Evolutionary conservation across 2,113 vertebrate species (phyloP).

Genomic region (Chionis minor): DNA sequence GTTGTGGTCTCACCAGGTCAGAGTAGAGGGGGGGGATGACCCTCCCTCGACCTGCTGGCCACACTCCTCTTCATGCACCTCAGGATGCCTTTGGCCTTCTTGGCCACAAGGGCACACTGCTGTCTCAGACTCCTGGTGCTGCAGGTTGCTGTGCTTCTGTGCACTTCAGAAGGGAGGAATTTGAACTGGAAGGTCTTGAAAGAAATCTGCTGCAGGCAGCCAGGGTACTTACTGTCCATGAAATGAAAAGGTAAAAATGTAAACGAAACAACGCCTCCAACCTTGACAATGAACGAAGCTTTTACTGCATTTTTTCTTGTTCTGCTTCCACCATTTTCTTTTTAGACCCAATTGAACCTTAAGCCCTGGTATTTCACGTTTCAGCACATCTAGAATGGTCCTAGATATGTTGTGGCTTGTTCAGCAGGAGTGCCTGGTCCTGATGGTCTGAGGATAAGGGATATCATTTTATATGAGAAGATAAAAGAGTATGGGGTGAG

Average conservation of each 20-base stretch:
- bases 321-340: not conserved
- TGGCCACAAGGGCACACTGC: too few species aligned
- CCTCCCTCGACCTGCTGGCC: too few species aligned
- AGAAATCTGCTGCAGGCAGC: not conserved
- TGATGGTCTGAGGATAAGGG: not conserved
- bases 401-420: not conserved
- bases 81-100: too few species aligned
- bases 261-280: not conserved
- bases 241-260: not conserved
- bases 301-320: not conserved
- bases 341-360: not conserved
- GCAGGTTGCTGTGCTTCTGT: not conserved
- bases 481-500: not conserved
- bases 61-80: too few species aligned
- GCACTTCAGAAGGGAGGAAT: not conserved
- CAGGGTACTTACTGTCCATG: not conserved
- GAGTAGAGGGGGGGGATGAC: too few species aligned
- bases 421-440: not conserved
- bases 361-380: not conserved
- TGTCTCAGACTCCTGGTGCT: accelerated
- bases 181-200: not conserved
- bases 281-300: not conserved
- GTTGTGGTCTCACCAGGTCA: too few species aligned
- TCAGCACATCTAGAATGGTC: not conserved
- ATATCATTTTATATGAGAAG: not conserved